Evolutionary conservation across 2,888 invertebrate species (phyloP).

Genomic region (Cantharis rufa): DNA sequence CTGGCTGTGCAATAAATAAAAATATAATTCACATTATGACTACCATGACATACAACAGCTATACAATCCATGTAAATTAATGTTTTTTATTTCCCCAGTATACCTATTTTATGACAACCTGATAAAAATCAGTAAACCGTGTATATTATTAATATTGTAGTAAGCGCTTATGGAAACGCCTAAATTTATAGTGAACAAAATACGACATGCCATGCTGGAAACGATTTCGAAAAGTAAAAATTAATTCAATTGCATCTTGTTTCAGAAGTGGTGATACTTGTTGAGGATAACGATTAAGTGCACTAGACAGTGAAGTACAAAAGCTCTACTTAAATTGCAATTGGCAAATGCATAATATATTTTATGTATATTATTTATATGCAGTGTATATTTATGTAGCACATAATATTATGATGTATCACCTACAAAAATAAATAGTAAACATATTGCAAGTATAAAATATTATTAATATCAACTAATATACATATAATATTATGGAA

Average conservation of each 20-base stretch:
- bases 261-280: background rate
- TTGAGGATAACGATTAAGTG: background rate
- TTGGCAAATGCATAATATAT: background rate
- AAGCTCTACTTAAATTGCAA: background rate
- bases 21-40: conserved; percentile 53
- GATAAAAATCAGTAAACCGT: conserved; percentile 43
- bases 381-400: background rate
- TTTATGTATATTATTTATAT: background rate
- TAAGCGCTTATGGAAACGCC: background rate
- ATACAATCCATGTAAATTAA: conserved; percentile 52
- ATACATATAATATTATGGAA: no score
- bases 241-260: background rate
- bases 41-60: conserved; percentile 47
- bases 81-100: conserved; percentile 35
- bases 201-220: background rate
- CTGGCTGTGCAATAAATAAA: conserved; percentile 49
- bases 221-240: background rate
- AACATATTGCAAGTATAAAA: no score
- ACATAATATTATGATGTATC: no score
- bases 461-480: no score
- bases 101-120: conserved; percentile 40
- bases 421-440: no score
- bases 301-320: background rate
- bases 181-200: background rate
- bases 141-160: conserved; percentile 36